phyloP scores from a whole-genome alignment of 2,113 vertebrate species.

The Podocnemis expansa region DNA sequence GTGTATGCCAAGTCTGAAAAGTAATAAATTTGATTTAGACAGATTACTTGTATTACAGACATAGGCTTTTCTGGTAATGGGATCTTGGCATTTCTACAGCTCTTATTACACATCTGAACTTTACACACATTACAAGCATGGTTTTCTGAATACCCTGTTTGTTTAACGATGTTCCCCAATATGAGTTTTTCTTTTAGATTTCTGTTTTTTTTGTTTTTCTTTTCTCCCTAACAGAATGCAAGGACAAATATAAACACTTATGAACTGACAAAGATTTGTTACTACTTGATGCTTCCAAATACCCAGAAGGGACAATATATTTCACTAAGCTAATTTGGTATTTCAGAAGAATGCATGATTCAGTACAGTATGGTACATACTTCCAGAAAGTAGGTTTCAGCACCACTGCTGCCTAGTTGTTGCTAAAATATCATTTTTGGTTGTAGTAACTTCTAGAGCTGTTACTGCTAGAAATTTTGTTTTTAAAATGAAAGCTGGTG shows the following conservation, averaged over 20 bases:
- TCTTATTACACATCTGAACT: background rate
- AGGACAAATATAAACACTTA: background rate
- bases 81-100: background rate
- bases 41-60: background rate
- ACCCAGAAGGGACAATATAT: background rate
- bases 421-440: background rate
- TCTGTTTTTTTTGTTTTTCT: background rate
- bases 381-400: background rate
- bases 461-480: background rate
- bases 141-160: background rate
- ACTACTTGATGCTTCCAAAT: accelerated
- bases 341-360: background rate
- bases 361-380: background rate
- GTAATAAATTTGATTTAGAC: background rate
- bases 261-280: background rate
- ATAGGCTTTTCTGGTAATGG: background rate
- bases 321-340: background rate
- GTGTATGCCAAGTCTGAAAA: background rate
- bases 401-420: background rate
- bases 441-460: background rate
- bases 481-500: background rate
- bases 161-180: background rate
- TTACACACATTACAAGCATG: accelerated
- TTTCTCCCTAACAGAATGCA: accelerated
- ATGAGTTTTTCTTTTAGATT: accelerated